Conservation (phyloP, 2,797 vertebrate genomes). For the Gobio occitaniae region DNA sequence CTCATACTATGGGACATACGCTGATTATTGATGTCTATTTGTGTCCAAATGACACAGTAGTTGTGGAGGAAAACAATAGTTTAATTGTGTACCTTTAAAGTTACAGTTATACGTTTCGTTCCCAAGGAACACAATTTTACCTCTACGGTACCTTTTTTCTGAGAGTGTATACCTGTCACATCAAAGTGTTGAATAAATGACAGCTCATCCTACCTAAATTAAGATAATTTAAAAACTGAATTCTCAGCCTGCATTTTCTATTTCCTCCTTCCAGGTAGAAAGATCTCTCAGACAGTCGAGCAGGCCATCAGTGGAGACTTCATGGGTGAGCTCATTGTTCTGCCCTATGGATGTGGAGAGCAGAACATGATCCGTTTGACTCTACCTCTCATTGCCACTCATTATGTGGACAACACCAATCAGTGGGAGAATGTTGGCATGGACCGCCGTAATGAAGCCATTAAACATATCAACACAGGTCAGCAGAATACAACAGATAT, state of each 20-base stretch:
- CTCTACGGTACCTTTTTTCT: no score
- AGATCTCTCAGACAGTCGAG: constrained; percentile 77
- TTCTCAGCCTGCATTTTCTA: neutral
- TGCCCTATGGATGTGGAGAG: constrained; percentile 84
- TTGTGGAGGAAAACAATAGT: no score
- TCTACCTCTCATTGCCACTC: constrained; percentile 82
- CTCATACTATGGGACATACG: no score
- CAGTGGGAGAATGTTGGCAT: constrained; percentile 83
- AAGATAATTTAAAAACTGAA: neutral
- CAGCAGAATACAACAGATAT: neutral
- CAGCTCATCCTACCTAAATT: no score
- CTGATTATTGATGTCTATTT: no score
- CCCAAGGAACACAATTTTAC: no score
- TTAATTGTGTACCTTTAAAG: no score
- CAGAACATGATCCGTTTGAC: constrained; percentile 87
- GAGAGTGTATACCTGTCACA: no score
- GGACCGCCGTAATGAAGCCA: constrained; percentile 66
- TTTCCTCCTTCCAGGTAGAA: constrained; percentile 41
- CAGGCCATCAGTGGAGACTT: constrained; percentile 76
- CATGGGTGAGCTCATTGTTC: constrained; percentile 82
- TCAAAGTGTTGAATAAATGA: no score
- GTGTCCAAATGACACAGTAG: no score
- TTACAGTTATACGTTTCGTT: no score
- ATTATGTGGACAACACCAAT: constrained; percentile 83
- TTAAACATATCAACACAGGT: constrained; percentile 83